Percentiles rank a stretch among this genome's conserved stretches.
Conservation (phyloP, 2,888 invertebrate species). For the Chorisops tibialis region DNA sequence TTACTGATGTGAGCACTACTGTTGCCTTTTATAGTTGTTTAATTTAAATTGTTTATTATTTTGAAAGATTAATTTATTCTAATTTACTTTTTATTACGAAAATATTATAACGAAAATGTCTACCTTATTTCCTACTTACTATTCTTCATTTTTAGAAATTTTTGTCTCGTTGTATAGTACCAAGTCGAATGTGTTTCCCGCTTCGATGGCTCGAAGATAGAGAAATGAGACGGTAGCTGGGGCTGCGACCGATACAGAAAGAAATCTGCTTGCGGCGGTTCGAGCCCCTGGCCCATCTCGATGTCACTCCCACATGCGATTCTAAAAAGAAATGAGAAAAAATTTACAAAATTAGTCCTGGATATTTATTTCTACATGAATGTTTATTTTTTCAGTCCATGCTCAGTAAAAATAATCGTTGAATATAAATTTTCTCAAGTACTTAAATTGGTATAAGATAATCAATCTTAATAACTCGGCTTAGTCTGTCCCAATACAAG, state of each 20-base stretch:
- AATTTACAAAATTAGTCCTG: too few species aligned
- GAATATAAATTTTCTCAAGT: too few species aligned
- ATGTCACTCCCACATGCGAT: constrained; percentile 40
- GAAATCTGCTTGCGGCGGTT: constrained; percentile 38
- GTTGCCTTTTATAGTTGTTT: too few species aligned
- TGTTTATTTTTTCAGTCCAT: too few species aligned
- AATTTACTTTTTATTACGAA: background rate
- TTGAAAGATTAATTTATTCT: background rate
- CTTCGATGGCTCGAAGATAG: constrained; percentile 37
- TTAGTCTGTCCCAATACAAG: too few species aligned
- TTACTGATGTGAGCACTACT: too few species aligned
- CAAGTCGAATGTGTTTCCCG: constrained; percentile 28
- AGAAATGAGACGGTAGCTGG: constrained; percentile 38
- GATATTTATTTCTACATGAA: too few species aligned
- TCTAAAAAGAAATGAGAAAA: constrained; percentile 35
- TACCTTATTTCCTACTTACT: constrained; percentile 36
- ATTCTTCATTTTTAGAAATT: constrained; percentile 31
- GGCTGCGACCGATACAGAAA: constrained; percentile 41
- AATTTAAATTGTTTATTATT: too few species aligned
- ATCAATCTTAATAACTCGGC: too few species aligned
- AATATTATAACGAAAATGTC: background rate
- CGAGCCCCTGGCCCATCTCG: constrained; percentile 42
- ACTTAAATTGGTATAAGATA: too few species aligned
- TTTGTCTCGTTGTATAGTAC: constrained; percentile 31
- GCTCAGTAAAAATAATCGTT: too few species aligned